Conservation (phyloP, 1,140 invertebrate genomes). For the Zaprionus gabonicus region DNA sequence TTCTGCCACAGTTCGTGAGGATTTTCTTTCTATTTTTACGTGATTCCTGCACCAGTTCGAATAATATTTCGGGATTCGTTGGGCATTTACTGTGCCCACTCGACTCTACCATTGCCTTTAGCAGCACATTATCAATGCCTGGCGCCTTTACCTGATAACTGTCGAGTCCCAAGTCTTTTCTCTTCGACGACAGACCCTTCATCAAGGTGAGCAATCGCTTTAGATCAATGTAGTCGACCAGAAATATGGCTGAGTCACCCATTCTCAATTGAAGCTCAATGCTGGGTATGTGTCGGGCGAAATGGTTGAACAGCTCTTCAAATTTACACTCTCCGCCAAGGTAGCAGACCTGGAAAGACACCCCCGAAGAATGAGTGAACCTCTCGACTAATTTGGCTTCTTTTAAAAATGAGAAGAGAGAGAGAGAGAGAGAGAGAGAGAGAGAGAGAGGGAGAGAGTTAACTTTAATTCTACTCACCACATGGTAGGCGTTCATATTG, state of each 20-base stretch:
- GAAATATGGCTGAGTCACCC: slow-evolving; percentile 24
- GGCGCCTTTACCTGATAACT: slow-evolving; percentile 34
- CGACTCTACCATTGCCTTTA: not conserved
- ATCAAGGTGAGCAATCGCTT: slow-evolving; percentile 8
- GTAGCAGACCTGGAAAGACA: slow-evolving; percentile 29
- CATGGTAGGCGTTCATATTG: slow-evolving; percentile 35
- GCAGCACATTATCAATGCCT: slow-evolving; percentile 37
- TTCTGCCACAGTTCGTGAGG: not conserved
- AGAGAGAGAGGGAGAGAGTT: too few relatives aligned
- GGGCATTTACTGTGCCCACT: too few relatives aligned
- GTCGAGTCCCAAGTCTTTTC: slow-evolving; percentile 28
- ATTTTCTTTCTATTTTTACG: not conserved
- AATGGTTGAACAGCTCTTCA: not conserved
- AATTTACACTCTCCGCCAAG: slow-evolving; percentile 24
- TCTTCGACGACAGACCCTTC: slow-evolving; percentile 3
- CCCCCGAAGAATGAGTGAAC: not conserved
- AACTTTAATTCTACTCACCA: slow-evolving; percentile 39
- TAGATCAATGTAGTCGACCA: slow-evolving; percentile 4
- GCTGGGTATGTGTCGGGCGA: slow-evolving; percentile 13
- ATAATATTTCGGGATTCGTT: not conserved
- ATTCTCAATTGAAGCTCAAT: slow-evolving; percentile 35
- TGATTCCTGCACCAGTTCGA: not conserved
- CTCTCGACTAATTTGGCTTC: not conserved
- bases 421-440: too few relatives aligned
- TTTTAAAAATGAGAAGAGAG: too few relatives aligned